Percentiles rank a stretch among this genome's conserved stretches.
phyloP scores from a whole-genome alignment of 2,888 invertebrate genomes.

The Sussaba pulchella region DNA sequence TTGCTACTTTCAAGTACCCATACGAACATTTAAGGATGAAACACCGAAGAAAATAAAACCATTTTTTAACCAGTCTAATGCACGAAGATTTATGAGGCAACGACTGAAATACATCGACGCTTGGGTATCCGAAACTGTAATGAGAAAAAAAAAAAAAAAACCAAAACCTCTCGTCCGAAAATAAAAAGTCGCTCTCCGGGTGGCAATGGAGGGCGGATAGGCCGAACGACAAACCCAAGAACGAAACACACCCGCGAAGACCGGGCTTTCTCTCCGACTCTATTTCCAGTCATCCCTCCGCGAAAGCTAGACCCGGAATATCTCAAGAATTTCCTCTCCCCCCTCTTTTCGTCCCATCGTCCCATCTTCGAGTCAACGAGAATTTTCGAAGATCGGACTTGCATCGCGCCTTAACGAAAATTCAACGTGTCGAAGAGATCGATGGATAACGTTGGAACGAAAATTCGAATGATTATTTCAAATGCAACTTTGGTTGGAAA shows the following conservation, averaged over 20 bases:
- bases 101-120: neutral
- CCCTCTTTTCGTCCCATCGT: neutral
- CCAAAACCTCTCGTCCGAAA: constrained; percentile 30
- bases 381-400: neutral
- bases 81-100: neutral
- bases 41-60: no score
- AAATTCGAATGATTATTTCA: no score
- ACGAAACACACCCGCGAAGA: constrained; percentile 55
- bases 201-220: constrained; percentile 18
- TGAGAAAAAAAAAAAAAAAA: constrained; percentile 25
- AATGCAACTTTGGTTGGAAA: constrained; percentile 1
- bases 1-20: no score
- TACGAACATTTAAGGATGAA: no score
- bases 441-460: no score
- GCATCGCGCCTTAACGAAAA: neutral
- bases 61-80: no score
- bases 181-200: constrained; percentile 46
- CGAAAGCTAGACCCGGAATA: constrained; percentile 12
- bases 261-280: constrained; percentile 10
- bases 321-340: neutral
- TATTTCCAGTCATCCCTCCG: constrained; percentile 49
- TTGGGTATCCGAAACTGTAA: neutral
- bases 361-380: neutral
- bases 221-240: neutral
- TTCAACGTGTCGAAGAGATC: neutral